These are phyloP conservation scores for Bombus breviceps DNA, from an alignment of 1,140 invertebrate species.

Conservation along the genomic window DNA sequence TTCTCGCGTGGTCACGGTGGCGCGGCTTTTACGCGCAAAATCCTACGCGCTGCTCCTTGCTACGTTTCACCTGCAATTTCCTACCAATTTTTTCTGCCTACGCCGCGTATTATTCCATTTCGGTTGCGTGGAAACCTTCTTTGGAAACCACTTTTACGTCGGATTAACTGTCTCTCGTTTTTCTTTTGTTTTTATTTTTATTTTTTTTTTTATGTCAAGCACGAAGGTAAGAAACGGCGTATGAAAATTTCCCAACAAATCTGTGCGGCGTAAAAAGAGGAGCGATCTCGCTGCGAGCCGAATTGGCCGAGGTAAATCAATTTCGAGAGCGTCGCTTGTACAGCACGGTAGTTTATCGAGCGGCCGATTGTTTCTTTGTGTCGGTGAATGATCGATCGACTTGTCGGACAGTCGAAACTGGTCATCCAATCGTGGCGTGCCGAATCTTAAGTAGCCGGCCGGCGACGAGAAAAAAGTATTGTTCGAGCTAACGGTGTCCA, in stretches of 20 bases:
- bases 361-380: slow-evolving; percentile 69
- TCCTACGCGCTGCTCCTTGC: background rate
- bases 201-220: no score
- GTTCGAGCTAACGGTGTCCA: slow-evolving; percentile 48
- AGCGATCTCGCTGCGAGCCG: slow-evolving; percentile 3
- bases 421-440: slow-evolving; percentile 66
- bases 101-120: background rate
- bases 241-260: slow-evolving; percentile 24
- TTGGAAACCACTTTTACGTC: background rate
- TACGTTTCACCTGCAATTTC: background rate
- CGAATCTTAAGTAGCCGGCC: slow-evolving; percentile 65
- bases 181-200: background rate
- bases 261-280: background rate
- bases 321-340: slow-evolving; percentile 33
- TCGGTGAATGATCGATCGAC: slow-evolving; percentile 69
- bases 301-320: slow-evolving; percentile 42
- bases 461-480: slow-evolving; percentile 31
- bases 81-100: background rate
- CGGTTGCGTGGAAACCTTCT: background rate
- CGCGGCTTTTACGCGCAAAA: slow-evolving; percentile 6
- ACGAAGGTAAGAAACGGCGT: background rate
- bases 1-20: slow-evolving; percentile 43
- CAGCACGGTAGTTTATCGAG: slow-evolving; percentile 49
- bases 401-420: slow-evolving; percentile 59
- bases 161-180: background rate